A percentile compares a stretch with the other conserved stretches of the same genome.
These are phyloP conservation scores for Pinna nobilis DNA, from an alignment of 1,140 invertebrate genomes.

Conservation along the genomic window DNA sequence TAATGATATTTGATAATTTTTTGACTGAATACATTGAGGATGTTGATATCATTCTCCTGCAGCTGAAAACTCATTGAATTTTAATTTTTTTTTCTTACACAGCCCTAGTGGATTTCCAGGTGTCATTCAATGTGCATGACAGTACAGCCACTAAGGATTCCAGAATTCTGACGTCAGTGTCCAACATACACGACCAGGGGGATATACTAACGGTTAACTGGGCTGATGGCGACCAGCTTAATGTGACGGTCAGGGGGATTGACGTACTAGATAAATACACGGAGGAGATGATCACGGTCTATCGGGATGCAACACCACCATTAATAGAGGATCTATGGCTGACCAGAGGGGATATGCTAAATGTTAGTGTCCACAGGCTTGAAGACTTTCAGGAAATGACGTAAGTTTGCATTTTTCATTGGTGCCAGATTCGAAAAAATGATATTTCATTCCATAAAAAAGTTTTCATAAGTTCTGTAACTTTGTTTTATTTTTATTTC, in stretches of 20 bases:
- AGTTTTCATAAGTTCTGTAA: not conserved
- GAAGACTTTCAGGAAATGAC: conserved; percentile 33
- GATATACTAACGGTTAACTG: conserved; percentile 18
- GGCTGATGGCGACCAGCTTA: conserved; percentile 32
- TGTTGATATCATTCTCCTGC: not conserved
- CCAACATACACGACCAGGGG: conserved; percentile 26
- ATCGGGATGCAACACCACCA: conserved; percentile 30
- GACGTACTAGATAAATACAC: conserved; percentile 18
- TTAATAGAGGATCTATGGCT: conserved; percentile 37
- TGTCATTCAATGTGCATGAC: conserved; percentile 13
- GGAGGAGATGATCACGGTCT: conserved; percentile 16
- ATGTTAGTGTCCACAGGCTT: conserved; percentile 33
- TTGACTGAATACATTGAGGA: not conserved
- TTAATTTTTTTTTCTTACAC: conserved; percentile 1
- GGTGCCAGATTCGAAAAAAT: not conserved
- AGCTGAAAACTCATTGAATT: not conserved
- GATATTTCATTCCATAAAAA: not conserved
- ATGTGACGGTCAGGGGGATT: conserved; percentile 10
- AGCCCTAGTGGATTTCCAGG: conserved; percentile 36
- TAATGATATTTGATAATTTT: not conserved
- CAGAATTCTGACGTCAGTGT: conserved; percentile 11
- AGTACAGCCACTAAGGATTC: conserved; percentile 10
- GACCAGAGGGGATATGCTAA: conserved; percentile 29
- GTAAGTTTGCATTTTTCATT: conserved; percentile 4
- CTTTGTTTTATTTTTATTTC: not conserved